phyloP scores from a whole-genome alignment of 2,113 vertebrate genomes.

The Ciconia boyciana region DNA sequence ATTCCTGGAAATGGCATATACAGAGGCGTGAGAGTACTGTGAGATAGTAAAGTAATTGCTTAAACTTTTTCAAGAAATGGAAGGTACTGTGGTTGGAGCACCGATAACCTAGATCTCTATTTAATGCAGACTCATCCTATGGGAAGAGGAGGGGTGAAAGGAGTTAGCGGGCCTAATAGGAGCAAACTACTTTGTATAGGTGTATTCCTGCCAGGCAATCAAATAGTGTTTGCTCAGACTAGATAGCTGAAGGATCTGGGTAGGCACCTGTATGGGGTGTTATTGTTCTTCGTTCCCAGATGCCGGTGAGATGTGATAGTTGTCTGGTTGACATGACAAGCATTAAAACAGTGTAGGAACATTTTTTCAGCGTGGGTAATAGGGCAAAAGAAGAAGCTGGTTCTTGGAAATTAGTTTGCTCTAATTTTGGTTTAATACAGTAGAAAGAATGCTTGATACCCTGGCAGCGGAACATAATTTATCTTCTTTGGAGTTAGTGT shows the following conservation, averaged over 20 bases:
- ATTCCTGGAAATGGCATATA: not conserved
- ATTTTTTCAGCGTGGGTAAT: not conserved
- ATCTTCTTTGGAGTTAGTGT: conserved; percentile 57
- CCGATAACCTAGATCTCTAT: not conserved
- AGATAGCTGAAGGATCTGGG: not conserved
- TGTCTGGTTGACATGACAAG: not conserved
- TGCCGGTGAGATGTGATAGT: not conserved
- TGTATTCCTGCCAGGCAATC: not conserved
- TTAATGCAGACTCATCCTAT: not conserved
- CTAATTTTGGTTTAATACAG: conserved; percentile 51
- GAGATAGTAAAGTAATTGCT: not conserved
- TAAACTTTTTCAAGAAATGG: not conserved
- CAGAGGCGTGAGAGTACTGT: accelerated
- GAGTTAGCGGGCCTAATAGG: not conserved
- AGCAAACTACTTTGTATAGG: not conserved
- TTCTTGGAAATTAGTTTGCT: conserved; percentile 17
- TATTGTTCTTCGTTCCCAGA: not conserved
- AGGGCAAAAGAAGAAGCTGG: not conserved
- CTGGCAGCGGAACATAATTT: conserved; percentile 1
- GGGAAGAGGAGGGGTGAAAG: not conserved
- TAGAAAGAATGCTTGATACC: conserved; percentile 12
- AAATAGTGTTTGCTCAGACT: not conserved
- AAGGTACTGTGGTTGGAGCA: not conserved
- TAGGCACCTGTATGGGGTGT: not conserved
- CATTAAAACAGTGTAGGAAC: not conserved